Base-by-base conservation (phyloP, 2,113 vertebrate genomes). In the Asarcornis scutulata region DNA sequence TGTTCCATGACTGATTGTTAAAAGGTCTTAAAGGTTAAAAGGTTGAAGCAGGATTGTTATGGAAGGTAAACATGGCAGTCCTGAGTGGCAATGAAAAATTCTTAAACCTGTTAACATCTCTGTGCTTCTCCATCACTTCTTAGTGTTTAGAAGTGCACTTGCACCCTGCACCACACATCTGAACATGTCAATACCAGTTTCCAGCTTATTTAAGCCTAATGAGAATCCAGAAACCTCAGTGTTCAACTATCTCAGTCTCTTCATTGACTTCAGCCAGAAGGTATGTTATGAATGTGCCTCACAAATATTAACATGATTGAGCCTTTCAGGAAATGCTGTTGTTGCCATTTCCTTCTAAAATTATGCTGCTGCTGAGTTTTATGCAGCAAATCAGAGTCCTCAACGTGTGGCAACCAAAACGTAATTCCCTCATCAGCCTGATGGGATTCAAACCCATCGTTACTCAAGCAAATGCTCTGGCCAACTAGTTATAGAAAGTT, bases 81-180 rank as follows among this genome's bases (percentile, higher is more conserved):
- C 9, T 17, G 46, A 22, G 22, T 1, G 84, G 42, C 0, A 0
- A 31, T n/a, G 21, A 5, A 74, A n/a, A 76, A 34, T n/a, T 62
- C 18, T 11, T 48, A 63, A 81, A 27, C 22, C 29, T 79, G 7
- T 56, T 31, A 27, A 2, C 7, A n/a, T 66, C 42, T 50, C 8
- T 10, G n/a, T 69, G 15, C 20, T 22, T 55, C 66, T n/a, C 6
- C 1, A 1, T 32, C 44, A 9, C 36, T 53, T 32, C 52, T 0
- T 7, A 82, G 52, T 40, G 6, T 53, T 69, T 63, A 11, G 29
- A 78, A 38, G 14, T 9, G 5, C 25, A 13, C 31, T 81, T 15
- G 3, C 18, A 38, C 6, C 6, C 20, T 58, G 46, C 6, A 4
- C 11, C 17, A 23, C 38, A 25, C 8, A 4, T 74, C 1, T 1